These are phyloP conservation scores for Leptodactylus fuscus DNA, from an alignment of 2,113 vertebrate species.

Conservation along the genomic window DNA sequence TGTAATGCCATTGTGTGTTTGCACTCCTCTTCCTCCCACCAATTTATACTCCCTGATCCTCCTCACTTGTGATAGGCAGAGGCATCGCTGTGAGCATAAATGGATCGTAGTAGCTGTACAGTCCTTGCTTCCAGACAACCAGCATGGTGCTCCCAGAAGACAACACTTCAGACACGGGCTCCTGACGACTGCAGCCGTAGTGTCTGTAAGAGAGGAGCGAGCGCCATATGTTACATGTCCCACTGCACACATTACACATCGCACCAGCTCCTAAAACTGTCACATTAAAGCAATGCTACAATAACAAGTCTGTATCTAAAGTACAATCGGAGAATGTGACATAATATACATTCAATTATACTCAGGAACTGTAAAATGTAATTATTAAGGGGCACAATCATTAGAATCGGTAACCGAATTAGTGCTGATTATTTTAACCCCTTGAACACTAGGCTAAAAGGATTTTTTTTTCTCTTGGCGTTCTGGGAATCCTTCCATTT, in stretches of 20 bases:
- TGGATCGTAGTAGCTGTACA: constrained; percentile 86
- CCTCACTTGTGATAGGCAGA: constrained; percentile 78
- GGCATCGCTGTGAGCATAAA: constrained; percentile 83
- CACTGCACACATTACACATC: background rate
- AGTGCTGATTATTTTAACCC: too few relatives aligned
- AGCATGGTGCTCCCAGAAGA: constrained; percentile 88
- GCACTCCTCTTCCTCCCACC: background rate
- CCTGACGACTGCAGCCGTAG: constrained; percentile 87
- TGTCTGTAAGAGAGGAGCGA: constrained; percentile 71
- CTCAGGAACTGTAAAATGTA: background rate
- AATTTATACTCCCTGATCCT: background rate
- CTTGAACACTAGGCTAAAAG: too few relatives aligned
- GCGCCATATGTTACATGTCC: background rate
- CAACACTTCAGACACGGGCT: constrained; percentile 80
- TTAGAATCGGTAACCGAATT: background rate
- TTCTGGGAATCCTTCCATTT: too few relatives aligned
- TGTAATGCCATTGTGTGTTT: background rate
- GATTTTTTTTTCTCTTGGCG: too few relatives aligned
- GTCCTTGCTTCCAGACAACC: constrained; percentile 90
- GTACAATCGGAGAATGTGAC: background rate
- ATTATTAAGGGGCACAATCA: background rate
- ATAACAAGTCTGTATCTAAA: background rate
- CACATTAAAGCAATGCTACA: background rate
- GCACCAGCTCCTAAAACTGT: background rate
- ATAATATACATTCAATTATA: background rate